A percentile compares a stretch with the other conserved stretches of the same genome.
These are phyloP conservation scores for Urocyon cinereoargenteus DNA, from an alignment of 2,797 vertebrate species.

Conservation along the genomic window DNA sequence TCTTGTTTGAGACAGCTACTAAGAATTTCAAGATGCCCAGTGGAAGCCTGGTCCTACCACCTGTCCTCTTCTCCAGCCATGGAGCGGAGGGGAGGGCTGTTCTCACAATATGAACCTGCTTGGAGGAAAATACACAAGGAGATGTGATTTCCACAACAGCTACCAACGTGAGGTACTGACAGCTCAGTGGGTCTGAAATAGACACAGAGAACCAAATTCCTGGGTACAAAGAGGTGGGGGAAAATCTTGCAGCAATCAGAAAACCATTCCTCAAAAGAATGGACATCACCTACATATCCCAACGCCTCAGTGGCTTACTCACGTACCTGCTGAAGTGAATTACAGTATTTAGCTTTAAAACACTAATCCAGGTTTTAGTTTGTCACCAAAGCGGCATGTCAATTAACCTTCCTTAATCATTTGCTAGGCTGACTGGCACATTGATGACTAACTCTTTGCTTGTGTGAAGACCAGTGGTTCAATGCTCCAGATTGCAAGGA, in stretches of 20 bases:
- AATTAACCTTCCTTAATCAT: neutral
- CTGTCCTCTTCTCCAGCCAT: neutral
- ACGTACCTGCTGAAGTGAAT: neutral
- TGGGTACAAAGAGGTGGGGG: accelerated
- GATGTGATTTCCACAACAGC: no score
- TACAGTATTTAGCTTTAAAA: neutral
- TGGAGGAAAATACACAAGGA: neutral
- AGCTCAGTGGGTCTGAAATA: neutral
- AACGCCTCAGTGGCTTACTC: neutral
- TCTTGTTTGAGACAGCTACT: neutral
- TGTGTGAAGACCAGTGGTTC: neutral
- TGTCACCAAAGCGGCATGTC: neutral
- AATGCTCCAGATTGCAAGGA: slow-evolving; percentile 58
- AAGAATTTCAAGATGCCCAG: neutral
- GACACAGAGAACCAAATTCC: neutral
- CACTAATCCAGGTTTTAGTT: neutral
- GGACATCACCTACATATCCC: no score
- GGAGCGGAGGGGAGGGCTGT: accelerated
- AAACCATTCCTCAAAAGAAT: neutral
- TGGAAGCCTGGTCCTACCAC: neutral
- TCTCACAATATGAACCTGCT: no score
- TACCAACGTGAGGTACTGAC: accelerated
- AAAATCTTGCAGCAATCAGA: neutral
- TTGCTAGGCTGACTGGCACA: neutral
- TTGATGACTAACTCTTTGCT: neutral